Base-by-base conservation (phyloP, 2,888 invertebrate species). In the Caenorhabditis doughertyi region DNA sequence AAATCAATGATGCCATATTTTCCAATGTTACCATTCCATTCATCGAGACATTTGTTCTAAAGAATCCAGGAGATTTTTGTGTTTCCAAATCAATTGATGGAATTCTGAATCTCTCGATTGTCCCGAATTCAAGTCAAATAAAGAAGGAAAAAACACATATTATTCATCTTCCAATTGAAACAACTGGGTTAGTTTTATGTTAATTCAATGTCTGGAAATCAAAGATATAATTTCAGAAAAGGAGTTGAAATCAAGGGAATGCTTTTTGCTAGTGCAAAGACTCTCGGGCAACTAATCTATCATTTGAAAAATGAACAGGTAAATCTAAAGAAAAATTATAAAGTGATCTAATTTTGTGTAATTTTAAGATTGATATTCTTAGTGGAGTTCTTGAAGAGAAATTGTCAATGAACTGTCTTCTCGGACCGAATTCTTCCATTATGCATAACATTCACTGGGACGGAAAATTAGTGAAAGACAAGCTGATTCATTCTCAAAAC, bases 21-120 rank as follows among this genome's bases (percentile, higher is more conserved):
- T 39, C 9, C 42, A 51, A 67, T 53, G 68, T 76, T 16, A 25
- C 76, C 1, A 27, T 58, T 16, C 47, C 23, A 3, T 76, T 76
- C 25, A 25, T 76, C 11, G 67, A 67, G 29, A 18, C 49, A 11
- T 76, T 67, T 32, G 68, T 76, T 16, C 58, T 76, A 9, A 42
- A 60, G 23, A 76, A 60, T 49, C 68, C 58, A 55, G 76, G 76
- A 2, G 76, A 76, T 7, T 76, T 39, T 42, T 68, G 76, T 47
- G 27, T 76, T 21, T 58, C 42, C 16, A 67, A 29, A 44, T 23
- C 49, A 4, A 27, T 60, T 18, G 35, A 68, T 21, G 60, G 58
- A 0, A 8, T 51, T 1, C 9, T 27, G 13, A 60, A 65, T 35
- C 27, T 76, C 8, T 76, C 67, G 23, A 55, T 76, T 13, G 51